Percentiles rank a stretch among this genome's conserved stretches.
These are phyloP conservation scores for Mesoclemmys tuberculata DNA, from an alignment of 2,113 vertebrate genomes.

Conservation along the genomic window DNA sequence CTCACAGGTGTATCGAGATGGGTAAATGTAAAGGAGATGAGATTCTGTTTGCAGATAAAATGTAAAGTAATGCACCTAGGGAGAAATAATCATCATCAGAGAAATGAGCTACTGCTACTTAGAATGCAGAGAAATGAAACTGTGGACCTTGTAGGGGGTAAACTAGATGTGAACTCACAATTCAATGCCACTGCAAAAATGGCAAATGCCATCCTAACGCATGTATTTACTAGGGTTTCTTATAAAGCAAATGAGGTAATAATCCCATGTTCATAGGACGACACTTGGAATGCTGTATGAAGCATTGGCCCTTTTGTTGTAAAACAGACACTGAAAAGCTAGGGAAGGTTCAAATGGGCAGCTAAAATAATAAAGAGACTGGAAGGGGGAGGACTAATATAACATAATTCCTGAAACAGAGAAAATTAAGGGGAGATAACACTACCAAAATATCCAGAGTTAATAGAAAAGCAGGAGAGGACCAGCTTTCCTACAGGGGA, in stretches of 20 bases:
- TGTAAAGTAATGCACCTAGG: not conserved
- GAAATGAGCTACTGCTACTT: not conserved
- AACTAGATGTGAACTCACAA: not conserved
- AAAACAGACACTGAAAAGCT: conserved; percentile 32
- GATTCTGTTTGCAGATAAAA: not conserved
- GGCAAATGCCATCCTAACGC: not conserved
- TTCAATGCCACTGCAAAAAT: not conserved
- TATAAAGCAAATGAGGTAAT: conserved; percentile 13
- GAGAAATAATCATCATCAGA: not conserved
- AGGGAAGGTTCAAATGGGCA: conserved; percentile 47
- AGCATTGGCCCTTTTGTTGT: not conserved
- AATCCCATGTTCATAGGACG: conserved; percentile 5
- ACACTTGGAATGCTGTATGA: rapidly evolving
- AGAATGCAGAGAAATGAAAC: not conserved
- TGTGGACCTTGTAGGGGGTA: conserved; percentile 10
- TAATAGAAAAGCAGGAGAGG: conserved; percentile 41
- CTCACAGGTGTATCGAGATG: not conserved
- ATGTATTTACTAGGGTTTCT: conserved; percentile 32
- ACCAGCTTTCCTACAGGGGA: conserved; percentile 37
- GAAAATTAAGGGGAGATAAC: conserved; percentile 52
- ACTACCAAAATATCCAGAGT: not conserved
- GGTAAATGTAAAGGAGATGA: not conserved
- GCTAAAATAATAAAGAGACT: conserved; percentile 8
- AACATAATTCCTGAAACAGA: conserved; percentile 63
- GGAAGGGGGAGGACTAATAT: not conserved